Evolutionary conservation across 2,113 vertebrate species (phyloP), one percentile per base, ranked within the genome.

Genomic region (Thunnus thynnus): DNA sequence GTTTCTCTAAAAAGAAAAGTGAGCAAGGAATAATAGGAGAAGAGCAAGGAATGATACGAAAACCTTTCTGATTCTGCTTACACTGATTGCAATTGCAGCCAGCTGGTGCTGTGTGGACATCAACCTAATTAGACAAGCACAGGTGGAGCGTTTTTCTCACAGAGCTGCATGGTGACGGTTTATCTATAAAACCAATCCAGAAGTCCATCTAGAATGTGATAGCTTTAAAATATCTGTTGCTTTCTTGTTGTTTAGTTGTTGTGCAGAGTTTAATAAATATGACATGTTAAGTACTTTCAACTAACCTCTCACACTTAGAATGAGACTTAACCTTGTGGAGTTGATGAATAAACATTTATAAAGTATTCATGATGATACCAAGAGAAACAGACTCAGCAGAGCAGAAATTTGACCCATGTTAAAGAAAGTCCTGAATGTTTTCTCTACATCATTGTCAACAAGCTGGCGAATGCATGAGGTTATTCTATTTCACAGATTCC

Each of bases 101-200:
- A 93, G 89, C 80, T 90, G 88, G 13, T 82, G 78, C 63, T 65
- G 58, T 71, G 58, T 67, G 30, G 46, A 57, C 61, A 69, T 78
- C 80, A 60, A 32, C 54, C 12, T 69, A 46, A 74, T 68, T 72
- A 44, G 71, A 65, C 17, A 36, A 27, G 2, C 56, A 78, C 63
- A 85, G 79, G 52, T 84, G 82, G 22, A 70, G 61, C 25, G 13
- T 63, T 60, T 30, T 25, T 3, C 22, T 69, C 30, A 72, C 16
- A 20, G 25, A 14, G 13, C 22, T 72, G 47, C 51, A 18, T 25
- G 4, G 3, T 36, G 20, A 67, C 4, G 44, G 25, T 25, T 57
- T 54, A 44, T 62, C 22, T 44, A 4, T 64, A 10, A 36, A 14
- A 52, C 5, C n/a, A 66, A 27, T 22, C 2, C 14, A 60, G 20